Percentiles rank a stretch among this genome's conserved stretches.
Conservation (phyloP, 2,888 invertebrate genomes). For the Euzetes globulus region DNA sequence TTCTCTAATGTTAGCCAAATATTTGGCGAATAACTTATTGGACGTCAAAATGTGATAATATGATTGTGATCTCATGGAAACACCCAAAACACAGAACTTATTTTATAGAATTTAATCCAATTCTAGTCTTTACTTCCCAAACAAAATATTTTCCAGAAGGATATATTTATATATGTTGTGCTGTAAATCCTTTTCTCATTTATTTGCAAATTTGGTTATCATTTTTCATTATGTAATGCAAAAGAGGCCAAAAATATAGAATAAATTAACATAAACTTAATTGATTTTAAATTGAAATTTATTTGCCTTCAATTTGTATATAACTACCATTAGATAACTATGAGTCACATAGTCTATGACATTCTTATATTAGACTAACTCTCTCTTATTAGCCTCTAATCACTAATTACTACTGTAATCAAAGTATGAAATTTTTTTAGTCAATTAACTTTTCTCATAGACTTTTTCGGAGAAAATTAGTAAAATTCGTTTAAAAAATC, state of each 20-base stretch:
- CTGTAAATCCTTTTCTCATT: background rate
- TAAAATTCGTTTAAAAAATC: too few relatives aligned
- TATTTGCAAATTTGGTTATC: conserved; percentile 15
- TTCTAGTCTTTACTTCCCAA: background rate
- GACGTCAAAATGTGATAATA: conserved; percentile 6
- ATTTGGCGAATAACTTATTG: background rate
- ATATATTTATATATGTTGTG: background rate
- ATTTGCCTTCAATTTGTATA: background rate
- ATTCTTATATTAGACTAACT: background rate
- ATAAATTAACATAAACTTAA: conserved; percentile 5
- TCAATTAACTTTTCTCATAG: too few relatives aligned
- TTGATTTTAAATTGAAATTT: conserved; percentile 3
- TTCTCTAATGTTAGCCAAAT: background rate
- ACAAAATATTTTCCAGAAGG: background rate
- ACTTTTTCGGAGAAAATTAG: too few relatives aligned
- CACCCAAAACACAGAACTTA: background rate
- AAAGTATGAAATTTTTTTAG: too few relatives aligned
- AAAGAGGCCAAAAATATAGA: background rate
- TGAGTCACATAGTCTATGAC: background rate
- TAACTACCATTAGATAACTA: background rate
- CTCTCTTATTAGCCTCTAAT: too few relatives aligned
- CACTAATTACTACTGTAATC: too few relatives aligned
- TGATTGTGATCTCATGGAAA: conserved; percentile 2
- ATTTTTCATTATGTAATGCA: background rate
- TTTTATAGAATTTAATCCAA: background rate